These are phyloP conservation scores for Araneus ventricosus DNA, from an alignment of 1,140 invertebrate species.

Conservation along the genomic window DNA sequence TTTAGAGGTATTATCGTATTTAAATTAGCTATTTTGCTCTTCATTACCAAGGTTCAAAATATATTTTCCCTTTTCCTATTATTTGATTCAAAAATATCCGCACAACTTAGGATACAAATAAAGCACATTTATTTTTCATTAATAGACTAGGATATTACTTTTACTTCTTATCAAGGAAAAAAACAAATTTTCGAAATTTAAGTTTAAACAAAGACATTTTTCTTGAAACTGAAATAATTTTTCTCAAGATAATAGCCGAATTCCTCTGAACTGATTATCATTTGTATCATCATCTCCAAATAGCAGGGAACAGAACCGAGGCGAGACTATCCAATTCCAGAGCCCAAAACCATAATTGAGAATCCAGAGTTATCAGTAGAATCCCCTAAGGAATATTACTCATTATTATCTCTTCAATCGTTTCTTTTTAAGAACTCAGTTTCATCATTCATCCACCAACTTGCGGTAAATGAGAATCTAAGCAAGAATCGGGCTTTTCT, in stretches of 20 bases:
- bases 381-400: slow-evolving; percentile 46
- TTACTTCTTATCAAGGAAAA: not conserved
- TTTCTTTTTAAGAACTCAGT: slow-evolving; percentile 21
- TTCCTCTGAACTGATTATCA: slow-evolving; percentile 1
- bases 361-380: slow-evolving; percentile 22
- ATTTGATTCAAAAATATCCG: not conserved
- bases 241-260: not conserved
- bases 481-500: slow-evolving; percentile 21
- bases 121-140: not conserved
- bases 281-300: not conserved
- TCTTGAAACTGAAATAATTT: not conserved
- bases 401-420: slow-evolving; percentile 42
- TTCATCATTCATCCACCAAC: slow-evolving; percentile 24
- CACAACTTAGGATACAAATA: not conserved
- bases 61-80: not conserved
- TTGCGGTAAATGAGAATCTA: slow-evolving; percentile 47
- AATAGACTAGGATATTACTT: not conserved
- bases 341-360: slow-evolving; percentile 36
- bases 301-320: not conserved
- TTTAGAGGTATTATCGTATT: not conserved
- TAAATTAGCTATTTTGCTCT: not conserved
- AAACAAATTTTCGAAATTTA: not conserved
- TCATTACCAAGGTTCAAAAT: not conserved
- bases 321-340: not conserved
- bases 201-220: not conserved